phyloP scores from a whole-genome alignment of 2,888 invertebrate species.

The Zhengitettix transpicula region DNA sequence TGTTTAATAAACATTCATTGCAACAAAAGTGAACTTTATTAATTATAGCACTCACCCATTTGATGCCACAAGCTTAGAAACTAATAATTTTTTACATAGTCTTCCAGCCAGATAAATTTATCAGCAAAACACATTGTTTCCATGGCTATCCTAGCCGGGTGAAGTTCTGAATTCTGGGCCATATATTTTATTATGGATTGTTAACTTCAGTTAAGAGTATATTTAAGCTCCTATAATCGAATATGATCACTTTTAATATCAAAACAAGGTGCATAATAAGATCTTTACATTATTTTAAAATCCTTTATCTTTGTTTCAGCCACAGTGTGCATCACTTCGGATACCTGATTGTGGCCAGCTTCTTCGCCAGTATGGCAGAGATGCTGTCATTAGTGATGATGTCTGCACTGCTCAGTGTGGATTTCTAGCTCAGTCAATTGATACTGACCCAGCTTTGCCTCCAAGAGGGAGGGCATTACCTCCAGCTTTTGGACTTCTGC shows the following conservation, averaged over 20 bases:
- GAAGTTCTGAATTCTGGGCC: too few relatives aligned
- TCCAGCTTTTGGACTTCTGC: slow-evolving; percentile 8
- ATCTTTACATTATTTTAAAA: background rate
- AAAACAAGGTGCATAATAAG: background rate
- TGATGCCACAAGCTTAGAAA: too few relatives aligned
- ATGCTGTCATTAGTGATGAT: slow-evolving; percentile 66
- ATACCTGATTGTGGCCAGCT: slow-evolving; percentile 76
- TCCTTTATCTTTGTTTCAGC: slow-evolving; percentile 36
- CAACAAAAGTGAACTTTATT: too few relatives aligned
- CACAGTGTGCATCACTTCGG: slow-evolving; percentile 73
- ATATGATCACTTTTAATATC: background rate
- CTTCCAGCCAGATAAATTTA: too few relatives aligned
- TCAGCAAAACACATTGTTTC: too few relatives aligned
- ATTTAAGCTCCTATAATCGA: background rate
- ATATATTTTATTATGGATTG: too few relatives aligned
- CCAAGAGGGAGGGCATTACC: slow-evolving; percentile 4
- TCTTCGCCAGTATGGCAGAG: slow-evolving; percentile 65
- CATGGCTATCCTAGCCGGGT: too few relatives aligned
- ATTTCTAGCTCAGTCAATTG: slow-evolving; percentile 36
- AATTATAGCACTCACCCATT: too few relatives aligned
- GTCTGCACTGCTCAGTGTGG: slow-evolving; percentile 86
- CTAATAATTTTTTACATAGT: too few relatives aligned
- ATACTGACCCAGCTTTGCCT: background rate
- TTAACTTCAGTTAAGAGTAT: background rate
- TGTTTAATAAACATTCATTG: too few relatives aligned